A percentile compares a stretch with the other conserved stretches of the same genome.
phyloP scores from a whole-genome alignment of 1,140 invertebrate genomes.

The Drosophila biarmipes region DNA sequence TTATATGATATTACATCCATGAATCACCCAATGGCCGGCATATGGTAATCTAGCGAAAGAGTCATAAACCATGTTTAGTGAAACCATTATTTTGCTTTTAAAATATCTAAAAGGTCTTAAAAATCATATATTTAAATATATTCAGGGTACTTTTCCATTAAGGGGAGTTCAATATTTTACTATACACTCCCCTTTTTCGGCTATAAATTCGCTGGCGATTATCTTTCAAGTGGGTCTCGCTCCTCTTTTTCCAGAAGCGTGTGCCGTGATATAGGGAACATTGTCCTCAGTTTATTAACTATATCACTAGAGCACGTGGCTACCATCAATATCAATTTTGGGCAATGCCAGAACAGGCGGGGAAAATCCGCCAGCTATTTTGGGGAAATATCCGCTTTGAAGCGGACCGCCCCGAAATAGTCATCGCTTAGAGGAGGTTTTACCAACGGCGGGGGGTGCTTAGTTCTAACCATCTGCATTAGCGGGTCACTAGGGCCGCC shows the following conservation, averaged over 20 bases:
- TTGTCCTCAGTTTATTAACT: constrained; percentile 9
- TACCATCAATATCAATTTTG: constrained; percentile 59
- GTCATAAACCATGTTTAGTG: no score
- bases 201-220: constrained; percentile 1
- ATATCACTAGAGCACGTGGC: constrained; percentile 49
- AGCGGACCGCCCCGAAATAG: constrained; percentile 20
- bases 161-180: not conserved
- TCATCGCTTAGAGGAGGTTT: not conserved
- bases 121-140: no score
- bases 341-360: constrained; percentile 10
- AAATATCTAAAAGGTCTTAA: no score
- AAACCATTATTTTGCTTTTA: no score
- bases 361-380: constrained; percentile 29
- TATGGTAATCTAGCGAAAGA: not conserved
- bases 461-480: constrained; percentile 3
- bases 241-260: not conserved
- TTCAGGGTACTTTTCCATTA: not conserved
- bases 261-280: not conserved
- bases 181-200: not conserved
- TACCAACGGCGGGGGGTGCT: constrained; percentile 1
- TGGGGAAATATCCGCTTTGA: constrained; percentile 15
- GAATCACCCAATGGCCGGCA: constrained; percentile 22
- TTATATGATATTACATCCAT: constrained; percentile 3
- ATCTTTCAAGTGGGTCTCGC: not conserved
- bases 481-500: constrained; percentile 4